Base-by-base conservation (phyloP, 2,113 vertebrate species). In the Penelope pileata region DNA sequence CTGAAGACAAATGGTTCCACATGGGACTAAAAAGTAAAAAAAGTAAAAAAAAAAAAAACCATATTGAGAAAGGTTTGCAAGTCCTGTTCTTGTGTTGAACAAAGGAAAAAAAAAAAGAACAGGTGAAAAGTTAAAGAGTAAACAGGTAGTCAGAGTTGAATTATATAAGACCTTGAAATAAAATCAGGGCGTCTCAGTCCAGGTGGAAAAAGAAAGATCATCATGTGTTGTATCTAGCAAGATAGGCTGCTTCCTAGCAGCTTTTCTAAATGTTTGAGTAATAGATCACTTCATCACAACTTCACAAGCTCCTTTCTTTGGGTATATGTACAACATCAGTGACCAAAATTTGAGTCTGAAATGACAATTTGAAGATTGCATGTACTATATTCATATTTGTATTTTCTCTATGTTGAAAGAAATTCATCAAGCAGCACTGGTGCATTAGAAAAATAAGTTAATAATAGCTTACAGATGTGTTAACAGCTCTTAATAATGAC, bases 381-480 rank as follows among this genome's bases (percentile, higher is more conserved):
- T 14, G 8, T 2, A 0, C 4, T 60, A 18, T 51, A 29, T 54
- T 45, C 12, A 8, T 59, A 11, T 10, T 56, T 70, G 40, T 40
- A 69, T 15, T 2, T 9, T 16, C 6, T 18, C 12, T 8, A 8
- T 6, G 24, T 70, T 59, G 9, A 22, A 16, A 92, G 69, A 96
- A 95, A 77, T 48, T 34, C 2, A 75, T 30, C 12, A 88, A 83
- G 13, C 6, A 91, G 66, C 12, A 2, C 5, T 59, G 45, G 4
- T 54, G 40, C n/a, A 72, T 72, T 91, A 92, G 54, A 93, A n/a
- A 95, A 95, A 96, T 76, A 1, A 89, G 89, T 93, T 84, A 95
- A 96, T 94, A 95, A 73, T 92, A 88, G 51, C 27, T 88, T 93
- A 84, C 82, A 95, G 96, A 97, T 96, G n/a, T 85, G 58, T 78